These are phyloP conservation scores for Lithobates sylvaticus DNA, from an alignment of 2,797 vertebrate species.

Conservation along the genomic window DNA sequence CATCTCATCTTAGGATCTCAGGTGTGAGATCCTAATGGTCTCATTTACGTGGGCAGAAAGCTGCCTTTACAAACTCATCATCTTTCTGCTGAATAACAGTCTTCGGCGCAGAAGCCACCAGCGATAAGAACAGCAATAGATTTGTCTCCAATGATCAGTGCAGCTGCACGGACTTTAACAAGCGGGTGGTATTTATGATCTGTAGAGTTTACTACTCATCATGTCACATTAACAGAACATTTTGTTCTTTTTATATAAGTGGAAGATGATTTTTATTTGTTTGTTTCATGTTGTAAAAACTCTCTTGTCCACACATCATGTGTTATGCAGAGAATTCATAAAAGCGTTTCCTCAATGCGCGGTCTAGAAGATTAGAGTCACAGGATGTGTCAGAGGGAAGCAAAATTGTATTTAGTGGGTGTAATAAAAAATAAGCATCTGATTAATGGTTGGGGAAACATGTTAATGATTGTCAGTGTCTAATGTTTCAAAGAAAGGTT, in stretches of 20 bases:
- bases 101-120: constrained; percentile 23
- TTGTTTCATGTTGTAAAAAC: constrained; percentile 49
- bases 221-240: constrained; percentile 41
- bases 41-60: neutral
- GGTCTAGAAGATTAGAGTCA: neutral
- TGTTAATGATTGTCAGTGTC: neutral
- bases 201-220: constrained; percentile 51
- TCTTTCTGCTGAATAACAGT: neutral
- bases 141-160: neutral
- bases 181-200: constrained; percentile 40
- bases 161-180: constrained; percentile 42
- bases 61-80: neutral
- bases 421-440: constrained; percentile 22
- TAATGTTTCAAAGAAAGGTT: neutral
- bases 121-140: constrained; percentile 37
- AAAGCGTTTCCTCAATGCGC: constrained; percentile 1
- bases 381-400: constrained; percentile 24
- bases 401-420: neutral
- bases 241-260: constrained; percentile 48
- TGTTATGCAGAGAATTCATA: neutral
- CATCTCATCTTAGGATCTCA: neutral
- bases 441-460: neutral
- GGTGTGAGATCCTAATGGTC: neutral
- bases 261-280: constrained; percentile 53
- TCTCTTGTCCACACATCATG: constrained; percentile 26